Base-by-base conservation (phyloP, 2,888 invertebrate genomes). In the Orthosia incerta region DNA sequence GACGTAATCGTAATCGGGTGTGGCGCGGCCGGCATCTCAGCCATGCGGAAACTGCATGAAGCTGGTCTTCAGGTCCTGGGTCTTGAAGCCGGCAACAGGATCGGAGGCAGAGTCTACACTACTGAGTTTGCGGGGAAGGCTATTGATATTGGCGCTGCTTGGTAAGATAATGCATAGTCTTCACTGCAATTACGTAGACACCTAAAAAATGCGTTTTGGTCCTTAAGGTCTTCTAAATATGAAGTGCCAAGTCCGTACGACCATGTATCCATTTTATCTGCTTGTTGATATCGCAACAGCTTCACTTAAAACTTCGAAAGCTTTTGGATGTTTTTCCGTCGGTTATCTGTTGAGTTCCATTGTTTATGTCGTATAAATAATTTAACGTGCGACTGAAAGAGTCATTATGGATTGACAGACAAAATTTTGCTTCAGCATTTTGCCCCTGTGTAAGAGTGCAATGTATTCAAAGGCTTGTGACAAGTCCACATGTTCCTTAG, bases 91-190 rank as follows among this genome's bases (percentile, higher is more conserved):
- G 97, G 97, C 81, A 93, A 96, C 80, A 95, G 97, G 51, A 95
- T 97, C 67, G 98, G 98, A 0, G 98, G 98, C 1, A 95, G 98
- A 72, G 94, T 98, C 26, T 86, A 94, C 65, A 96, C 97, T 0
- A 93, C 96, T 4, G 92, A 94, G 0, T 97, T 96, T 81, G 97
- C 96, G 1, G 96, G 96, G 0, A 96, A 95, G 79, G 92, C 97
- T 9, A 94, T 98, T 9, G 98, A 98, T 89, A 88, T 98, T 65
- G 98, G 98, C 0, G 98, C 98, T 61, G 98, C 98, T 84, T 98
- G 98, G 98, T 97, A 82, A 91, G 75, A 61, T 15, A 45, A n/a
- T 11, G 0, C 9, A 1, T 39, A 39, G 39, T 39, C 39, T 39
- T 39, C 7, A 39, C 26, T 18, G 3, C 4, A 18, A 16, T 26